Base-by-base conservation (phyloP, 2,113 vertebrate genomes). In the Prionailurus viverrinus region DNA sequence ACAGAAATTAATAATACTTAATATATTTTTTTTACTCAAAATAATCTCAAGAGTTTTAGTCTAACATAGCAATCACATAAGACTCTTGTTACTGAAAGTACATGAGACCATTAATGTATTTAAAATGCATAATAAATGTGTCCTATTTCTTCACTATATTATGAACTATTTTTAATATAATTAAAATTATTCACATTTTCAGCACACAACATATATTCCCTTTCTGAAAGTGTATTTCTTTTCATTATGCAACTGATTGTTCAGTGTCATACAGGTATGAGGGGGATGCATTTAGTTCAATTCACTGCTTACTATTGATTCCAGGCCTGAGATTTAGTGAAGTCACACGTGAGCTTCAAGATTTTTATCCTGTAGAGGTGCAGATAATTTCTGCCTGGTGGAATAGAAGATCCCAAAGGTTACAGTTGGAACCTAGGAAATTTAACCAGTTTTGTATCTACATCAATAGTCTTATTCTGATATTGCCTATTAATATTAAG, bases 1-100 rank as follows among this genome's bases (percentile, higher is more conserved):
- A 86, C 61, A 79, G 29, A 89, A 94, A 90, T n/a, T 53, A 87
- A 91, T 89, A 14, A 58, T 82, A 80, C 9, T 45, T 81, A 87
- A 74, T 51, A 80, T 6, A 36, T 48, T 84, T 89, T 81, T 93
- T 12, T 69, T 31, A 69, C 55, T 69, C 29, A 93, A 93, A 95
- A 92, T 55, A 91, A 55, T 73, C 33, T 94, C 36, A 58, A 73
- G 89, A 78, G 27, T 51, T 96, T 95, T 27, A 66, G 12, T 63
- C 21, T 61, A 31, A n/a, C 19, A 31, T 65, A 71, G 76, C 1
- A 89, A 48, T 94, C 31, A 55, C 18, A n/a, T 74, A 84, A 79
- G 1, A 65, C 6, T 1, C 0, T 61, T 94, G n/a, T 61, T 69
- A 86, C 16, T 92, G 27, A 80, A 33, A 48, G 74, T 74, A 53